Evolutionary conservation across 2,113 vertebrate genomes (phyloP), one percentile per base, ranked within the genome.

Genomic region (Telmatochromis brichardi): DNA sequence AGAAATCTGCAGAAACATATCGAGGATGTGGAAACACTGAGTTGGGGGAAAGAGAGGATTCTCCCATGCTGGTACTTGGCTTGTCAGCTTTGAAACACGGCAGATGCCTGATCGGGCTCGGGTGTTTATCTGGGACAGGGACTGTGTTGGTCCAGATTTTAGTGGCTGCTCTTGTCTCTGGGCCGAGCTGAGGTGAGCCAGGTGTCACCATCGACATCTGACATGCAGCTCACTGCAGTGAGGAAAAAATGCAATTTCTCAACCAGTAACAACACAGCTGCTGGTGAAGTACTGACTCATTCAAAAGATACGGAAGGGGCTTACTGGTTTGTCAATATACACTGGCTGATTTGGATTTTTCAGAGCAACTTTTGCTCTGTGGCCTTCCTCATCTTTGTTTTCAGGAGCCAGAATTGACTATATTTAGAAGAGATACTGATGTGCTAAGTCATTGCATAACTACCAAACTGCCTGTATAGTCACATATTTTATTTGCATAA

Each of bases 111-210:
- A n/a, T 15, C 19, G 42, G 89, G 68, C 79, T 40, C 0, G 42
- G 47, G 6, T 93, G 87, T 94, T 94, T 92, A 89, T 93, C 60
- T 94, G 89, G 91, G 91, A 87, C 63, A 8, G 33, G 45, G 81
- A 76, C 58, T 15, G 80, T 55, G 82, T 71, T 88, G 47, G 86
- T 91, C 26, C 80, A 71, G 14, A 51, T 81, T 58, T 42, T 53
- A 78, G 78, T 40, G 57, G 86, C 73, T 51, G 65, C 51, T 86
- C 37, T 9, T 55, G 80, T 54, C 79, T 79, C 51, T 68, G 37
- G 65, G 71, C 81, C 0, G 9, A 83, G 57, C 45, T 17, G 86
- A 92, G 87, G 85, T 63, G 76, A 93, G 88, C 84, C 83, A 86
- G 88, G 88, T 92, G 87, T 90, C 87, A 82, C 40, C 50, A 50